phyloP scores from a whole-genome alignment of 2,113 vertebrate genomes.

The Chinchilla lanigera region DNA sequence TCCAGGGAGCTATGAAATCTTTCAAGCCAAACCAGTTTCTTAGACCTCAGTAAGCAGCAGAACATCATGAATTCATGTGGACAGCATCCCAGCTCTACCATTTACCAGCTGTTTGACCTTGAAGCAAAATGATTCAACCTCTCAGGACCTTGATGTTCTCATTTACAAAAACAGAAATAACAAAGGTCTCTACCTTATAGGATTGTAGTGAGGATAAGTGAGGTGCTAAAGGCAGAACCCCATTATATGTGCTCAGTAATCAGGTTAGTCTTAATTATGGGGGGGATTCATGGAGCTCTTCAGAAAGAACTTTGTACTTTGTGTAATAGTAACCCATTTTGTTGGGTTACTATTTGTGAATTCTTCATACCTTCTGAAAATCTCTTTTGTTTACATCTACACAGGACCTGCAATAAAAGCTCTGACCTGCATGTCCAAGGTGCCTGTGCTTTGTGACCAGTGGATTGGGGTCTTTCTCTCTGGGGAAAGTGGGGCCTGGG shows the following conservation, averaged over 20 bases:
- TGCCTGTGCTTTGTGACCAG: not conserved
- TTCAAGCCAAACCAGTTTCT: fast-evolving
- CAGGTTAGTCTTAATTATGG: not conserved
- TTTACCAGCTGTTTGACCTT: not conserved
- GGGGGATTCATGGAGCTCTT: not conserved
- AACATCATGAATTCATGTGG: not conserved
- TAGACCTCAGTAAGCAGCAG: not conserved
- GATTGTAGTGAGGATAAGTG: not conserved
- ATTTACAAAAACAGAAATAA: conserved; percentile 17
- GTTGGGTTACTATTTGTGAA: not conserved
- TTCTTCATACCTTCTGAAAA: not conserved
- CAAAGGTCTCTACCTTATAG: not conserved
- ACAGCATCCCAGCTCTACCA: not conserved
- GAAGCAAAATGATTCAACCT: not conserved
- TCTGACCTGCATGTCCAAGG: not conserved
- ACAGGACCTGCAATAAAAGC: not conserved
- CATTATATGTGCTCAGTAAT: not conserved
- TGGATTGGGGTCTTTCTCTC: not conserved
- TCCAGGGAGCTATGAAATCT: fast-evolving
- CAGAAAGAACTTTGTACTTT: not conserved
- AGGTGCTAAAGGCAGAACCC: not conserved
- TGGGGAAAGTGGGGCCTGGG: not conserved
- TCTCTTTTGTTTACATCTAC: not conserved
- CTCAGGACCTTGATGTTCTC: not conserved
- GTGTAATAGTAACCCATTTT: not conserved